Percentiles rank a stretch among this genome's conserved stretches.
phyloP scores from a whole-genome alignment of 2,797 vertebrate species.

The Synanceia verrucosa region DNA sequence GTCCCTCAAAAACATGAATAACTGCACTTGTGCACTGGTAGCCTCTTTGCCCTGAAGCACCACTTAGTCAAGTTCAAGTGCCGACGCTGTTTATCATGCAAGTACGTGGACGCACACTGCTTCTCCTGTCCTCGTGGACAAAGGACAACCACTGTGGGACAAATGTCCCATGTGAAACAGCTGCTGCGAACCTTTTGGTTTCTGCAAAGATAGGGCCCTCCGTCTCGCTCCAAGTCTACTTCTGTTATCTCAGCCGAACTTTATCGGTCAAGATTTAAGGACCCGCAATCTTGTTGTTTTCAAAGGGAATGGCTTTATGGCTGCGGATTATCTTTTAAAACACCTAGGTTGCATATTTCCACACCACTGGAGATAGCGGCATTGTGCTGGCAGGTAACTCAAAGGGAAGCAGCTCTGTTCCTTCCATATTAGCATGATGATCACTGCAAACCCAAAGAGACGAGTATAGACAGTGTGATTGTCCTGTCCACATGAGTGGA shows the following conservation, averaged over 20 bases:
- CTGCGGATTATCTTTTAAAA: constrained; percentile 72
- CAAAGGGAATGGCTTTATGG: constrained; percentile 78
- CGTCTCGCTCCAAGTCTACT: constrained; percentile 37
- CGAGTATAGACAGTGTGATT: constrained; percentile 45
- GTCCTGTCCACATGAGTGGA: constrained; percentile 27
- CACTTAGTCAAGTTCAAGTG: constrained; percentile 69
- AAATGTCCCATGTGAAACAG: constrained; percentile 48
- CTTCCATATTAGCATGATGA: constrained; percentile 62
- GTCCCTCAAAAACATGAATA: constrained; percentile 66
- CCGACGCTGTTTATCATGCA: constrained; percentile 52
- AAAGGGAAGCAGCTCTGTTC: constrained; percentile 51
- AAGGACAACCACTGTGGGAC: constrained; percentile 32
- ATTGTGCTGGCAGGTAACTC: constrained; percentile 59
- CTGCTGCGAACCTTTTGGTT: constrained; percentile 46
- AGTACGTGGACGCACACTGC: constrained; percentile 29
- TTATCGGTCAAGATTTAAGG: constrained; percentile 73
- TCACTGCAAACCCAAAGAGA: constrained; percentile 60
- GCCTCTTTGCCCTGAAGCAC: constrained; percentile 53
- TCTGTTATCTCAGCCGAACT: constrained; percentile 64
- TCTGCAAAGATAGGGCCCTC: constrained; percentile 24
- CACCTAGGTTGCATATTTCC: constrained; percentile 74
- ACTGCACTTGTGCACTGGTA: constrained; percentile 56
- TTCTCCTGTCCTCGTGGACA: constrained; percentile 38
- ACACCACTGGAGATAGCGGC: constrained; percentile 61
- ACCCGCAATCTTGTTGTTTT: constrained; percentile 70